Base-by-base conservation (phyloP, 2,797 vertebrate genomes). In the Ataeniobius toweri region DNA sequence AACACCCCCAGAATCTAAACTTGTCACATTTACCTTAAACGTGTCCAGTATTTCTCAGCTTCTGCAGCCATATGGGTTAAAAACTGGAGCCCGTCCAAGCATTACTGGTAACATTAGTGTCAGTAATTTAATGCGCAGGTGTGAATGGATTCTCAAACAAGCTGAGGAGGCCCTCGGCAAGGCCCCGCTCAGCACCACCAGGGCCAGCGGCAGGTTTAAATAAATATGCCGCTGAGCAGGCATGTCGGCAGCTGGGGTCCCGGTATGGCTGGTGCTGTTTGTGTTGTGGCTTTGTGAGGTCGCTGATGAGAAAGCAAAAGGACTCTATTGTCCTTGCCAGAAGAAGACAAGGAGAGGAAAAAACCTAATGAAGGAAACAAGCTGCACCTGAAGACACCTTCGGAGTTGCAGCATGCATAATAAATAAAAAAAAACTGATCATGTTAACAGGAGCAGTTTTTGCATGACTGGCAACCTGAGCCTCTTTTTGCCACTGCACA, bases 51-150 rank as follows among this genome's bases (percentile, higher is more conserved):
- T 83, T 88, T 80, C 90, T 36, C 70, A 48, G 81, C 86, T 87
- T 77, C 80, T 78, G 82, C 83, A 80, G 84, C 77, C 93, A 93
- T 88, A 93, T 82, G 74, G 87, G 80, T 91, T 92, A 87, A 83
- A 90, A 88, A 74, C 86, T 89, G 94, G 93, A 94, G 86, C 76
- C 0, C 31, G 83, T 94, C 94, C 94, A 94, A 95, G 89, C 89
- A 94, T 92, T 93, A 94, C 92, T 89, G 90, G 93, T 90, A 94
- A 94, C 92, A 92, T 94, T 93, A 92, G 93, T 94, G 94, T 95
- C 94, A 95, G 94, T 95, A 95, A 95, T 94, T 95, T 94, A 95
- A 95, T 94, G 92, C 94, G 83, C 94, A 95, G 94, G 95, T 95
- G 94, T 95, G 94, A 95, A 95, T 94, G 92, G 93, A 94, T 95